Conservation (phyloP, 2,797 vertebrate species). For the Sebastes baramenuke region DNA sequence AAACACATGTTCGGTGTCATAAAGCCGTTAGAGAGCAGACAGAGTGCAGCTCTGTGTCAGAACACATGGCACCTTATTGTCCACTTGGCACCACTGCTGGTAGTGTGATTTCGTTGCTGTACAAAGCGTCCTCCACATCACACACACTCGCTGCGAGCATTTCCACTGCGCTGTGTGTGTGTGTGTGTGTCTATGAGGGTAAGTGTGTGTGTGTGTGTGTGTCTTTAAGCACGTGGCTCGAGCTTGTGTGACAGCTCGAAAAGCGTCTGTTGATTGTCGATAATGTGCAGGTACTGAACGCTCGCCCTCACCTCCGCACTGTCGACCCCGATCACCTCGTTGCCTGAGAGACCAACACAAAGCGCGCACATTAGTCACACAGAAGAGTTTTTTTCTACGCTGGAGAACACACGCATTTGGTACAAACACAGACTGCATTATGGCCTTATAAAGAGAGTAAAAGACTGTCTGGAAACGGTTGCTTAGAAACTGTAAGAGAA, state of each 20-base stretch:
- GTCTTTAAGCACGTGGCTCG: constrained; percentile 88
- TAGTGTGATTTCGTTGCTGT: constrained; percentile 29
- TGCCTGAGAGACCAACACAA: constrained; percentile 80
- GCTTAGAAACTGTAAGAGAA: constrained; percentile 69
- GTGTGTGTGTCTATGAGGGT: background rate
- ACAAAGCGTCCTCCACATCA: constrained; percentile 36
- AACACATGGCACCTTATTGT: constrained; percentile 31
- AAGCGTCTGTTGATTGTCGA: constrained; percentile 97
- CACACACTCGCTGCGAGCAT: constrained; percentile 6
- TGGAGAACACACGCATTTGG: background rate
- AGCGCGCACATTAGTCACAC: constrained; percentile 7
- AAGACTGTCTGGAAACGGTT: constrained; percentile 59
- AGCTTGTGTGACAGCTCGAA: constrained; percentile 97
- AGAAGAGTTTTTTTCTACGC: background rate
- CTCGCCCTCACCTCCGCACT: constrained; percentile 90
- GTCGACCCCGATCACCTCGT: constrained; percentile 88
- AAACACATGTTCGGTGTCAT: constrained; percentile 1
- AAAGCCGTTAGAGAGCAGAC: constrained; percentile 20
- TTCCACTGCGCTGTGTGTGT: background rate
- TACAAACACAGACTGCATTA: constrained; percentile 18
- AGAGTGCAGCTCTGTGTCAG: constrained; percentile 26
- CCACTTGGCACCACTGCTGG: constrained; percentile 55
- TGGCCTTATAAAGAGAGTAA: constrained; percentile 18
- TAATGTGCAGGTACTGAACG: constrained; percentile 91
- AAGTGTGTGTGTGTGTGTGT: background rate